phyloP scores from a whole-genome alignment of 1,140 invertebrate genomes.

The Rhagoletis zephyria region DNA sequence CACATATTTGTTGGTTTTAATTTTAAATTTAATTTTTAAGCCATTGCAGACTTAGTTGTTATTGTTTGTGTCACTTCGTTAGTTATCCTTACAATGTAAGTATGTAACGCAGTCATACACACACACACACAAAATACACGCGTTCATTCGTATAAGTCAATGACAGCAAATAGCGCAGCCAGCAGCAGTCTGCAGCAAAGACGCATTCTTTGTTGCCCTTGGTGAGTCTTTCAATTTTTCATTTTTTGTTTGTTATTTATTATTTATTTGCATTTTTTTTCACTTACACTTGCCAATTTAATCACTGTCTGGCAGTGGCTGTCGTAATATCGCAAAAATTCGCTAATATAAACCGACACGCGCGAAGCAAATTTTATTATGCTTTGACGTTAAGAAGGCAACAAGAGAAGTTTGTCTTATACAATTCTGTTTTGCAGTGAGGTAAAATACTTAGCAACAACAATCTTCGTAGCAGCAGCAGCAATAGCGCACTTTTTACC shows the following conservation, averaged over 20 bases:
- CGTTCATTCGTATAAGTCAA: not conserved
- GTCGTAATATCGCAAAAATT: slow-evolving; percentile 13
- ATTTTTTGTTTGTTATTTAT: slow-evolving; percentile 17
- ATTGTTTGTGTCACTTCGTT: not conserved
- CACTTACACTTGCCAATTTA: slow-evolving; percentile 31
- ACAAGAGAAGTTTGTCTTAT: too few species aligned
- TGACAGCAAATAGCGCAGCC: slow-evolving; percentile 8
- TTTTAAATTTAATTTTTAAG: not conserved
- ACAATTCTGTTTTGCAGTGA: too few species aligned
- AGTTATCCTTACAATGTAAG: not conserved
- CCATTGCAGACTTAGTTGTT: not conserved
- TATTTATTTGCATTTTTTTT: not conserved
- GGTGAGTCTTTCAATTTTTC: slow-evolving; percentile 20
- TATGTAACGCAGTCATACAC: not conserved
- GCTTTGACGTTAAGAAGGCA: not conserved
- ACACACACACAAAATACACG: not conserved
- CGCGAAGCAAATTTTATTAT: not conserved
- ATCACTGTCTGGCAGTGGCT: slow-evolving; percentile 32
- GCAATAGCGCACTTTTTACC: too few species aligned
- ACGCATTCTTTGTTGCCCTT: slow-evolving; percentile 21
- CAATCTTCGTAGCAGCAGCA: too few species aligned
- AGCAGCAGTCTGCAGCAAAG: not conserved
- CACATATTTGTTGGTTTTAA: not conserved
- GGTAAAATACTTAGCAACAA: too few species aligned
- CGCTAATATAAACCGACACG: slow-evolving; percentile 19